Evolutionary conservation across 2,797 vertebrate species (phyloP).

Genomic region (Rallus crepitans): DNA sequence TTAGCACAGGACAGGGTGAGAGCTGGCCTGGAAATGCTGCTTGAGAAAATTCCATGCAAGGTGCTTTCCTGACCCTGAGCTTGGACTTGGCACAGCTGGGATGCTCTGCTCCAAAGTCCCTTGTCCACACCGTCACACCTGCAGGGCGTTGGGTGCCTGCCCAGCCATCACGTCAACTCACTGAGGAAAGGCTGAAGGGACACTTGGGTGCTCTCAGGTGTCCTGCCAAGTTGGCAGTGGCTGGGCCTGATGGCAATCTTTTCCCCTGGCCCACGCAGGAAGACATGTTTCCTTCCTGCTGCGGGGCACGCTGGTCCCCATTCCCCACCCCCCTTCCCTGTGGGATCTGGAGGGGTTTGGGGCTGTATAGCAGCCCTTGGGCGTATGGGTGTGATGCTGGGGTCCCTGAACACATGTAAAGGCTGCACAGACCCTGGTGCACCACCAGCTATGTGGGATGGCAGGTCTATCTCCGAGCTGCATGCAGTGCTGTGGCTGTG

Average conservation of each 20-base stretch:
- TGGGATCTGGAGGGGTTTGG: neutral
- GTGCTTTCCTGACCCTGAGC: neutral
- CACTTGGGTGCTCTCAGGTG: neutral
- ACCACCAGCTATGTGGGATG: fast-evolving
- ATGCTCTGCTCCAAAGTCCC: neutral
- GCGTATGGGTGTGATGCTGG: fast-evolving
- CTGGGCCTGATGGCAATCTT: neutral
- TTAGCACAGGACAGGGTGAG: neutral
- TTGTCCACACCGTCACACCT: neutral
- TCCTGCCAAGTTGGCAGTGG: conserved; percentile 3
- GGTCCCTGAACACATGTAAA: fast-evolving
- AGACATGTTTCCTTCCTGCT: neutral
- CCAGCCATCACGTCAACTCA: fast-evolving
- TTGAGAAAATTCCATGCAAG: neutral
- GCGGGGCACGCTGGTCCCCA: neutral
- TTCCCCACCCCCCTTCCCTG: fast-evolving
- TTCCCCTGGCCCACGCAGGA: fast-evolving
- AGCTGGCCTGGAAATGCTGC: neutral
- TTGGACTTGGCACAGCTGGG: fast-evolving
- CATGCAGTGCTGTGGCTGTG: fast-evolving
- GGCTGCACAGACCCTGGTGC: fast-evolving
- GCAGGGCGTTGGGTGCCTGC: fast-evolving
- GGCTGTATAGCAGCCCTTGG: neutral
- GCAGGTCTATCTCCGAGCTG: neutral
- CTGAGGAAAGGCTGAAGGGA: neutral